Conservation (phyloP, 2,113 vertebrate genomes). For the Scomber colias region DNA sequence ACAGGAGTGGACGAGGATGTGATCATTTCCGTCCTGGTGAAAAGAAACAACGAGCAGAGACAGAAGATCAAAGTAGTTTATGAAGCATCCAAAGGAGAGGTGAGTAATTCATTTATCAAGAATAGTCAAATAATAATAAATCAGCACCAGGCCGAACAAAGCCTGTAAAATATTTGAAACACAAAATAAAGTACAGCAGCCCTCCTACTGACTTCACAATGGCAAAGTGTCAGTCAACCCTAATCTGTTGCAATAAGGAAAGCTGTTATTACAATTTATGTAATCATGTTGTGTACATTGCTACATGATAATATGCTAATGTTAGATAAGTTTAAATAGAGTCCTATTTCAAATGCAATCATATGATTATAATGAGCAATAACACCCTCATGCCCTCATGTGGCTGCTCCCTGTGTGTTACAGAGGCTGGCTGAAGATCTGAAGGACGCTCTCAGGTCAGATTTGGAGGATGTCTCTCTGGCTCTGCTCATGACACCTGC, state of each 20-base stretch:
- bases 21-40: constrained; percentile 90
- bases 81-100: constrained; percentile 87
- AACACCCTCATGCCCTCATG: background rate
- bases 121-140: background rate
- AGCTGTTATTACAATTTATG: background rate
- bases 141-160: background rate
- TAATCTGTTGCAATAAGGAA: background rate
- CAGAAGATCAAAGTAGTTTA: constrained; percentile 92
- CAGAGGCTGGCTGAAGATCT: constrained; percentile 87
- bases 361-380: no score
- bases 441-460: constrained; percentile 86
- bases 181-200: no score
- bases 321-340: no score
- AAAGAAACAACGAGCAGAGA: constrained; percentile 90
- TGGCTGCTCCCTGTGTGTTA: constrained; percentile 19
- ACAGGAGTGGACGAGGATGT: constrained; percentile 91
- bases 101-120: constrained; percentile 58
- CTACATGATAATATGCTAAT: no score
- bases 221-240: background rate
- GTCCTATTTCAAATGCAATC: no score
- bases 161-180: background rate
- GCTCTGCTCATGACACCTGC: constrained; percentile 90
- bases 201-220: background rate
- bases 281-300: no score
- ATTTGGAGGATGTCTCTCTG: constrained; percentile 88